Evolutionary conservation across 2,113 vertebrate genomes (phyloP), one percentile per base, ranked within the genome.

Genomic region (Otolemur garnettii): DNA sequence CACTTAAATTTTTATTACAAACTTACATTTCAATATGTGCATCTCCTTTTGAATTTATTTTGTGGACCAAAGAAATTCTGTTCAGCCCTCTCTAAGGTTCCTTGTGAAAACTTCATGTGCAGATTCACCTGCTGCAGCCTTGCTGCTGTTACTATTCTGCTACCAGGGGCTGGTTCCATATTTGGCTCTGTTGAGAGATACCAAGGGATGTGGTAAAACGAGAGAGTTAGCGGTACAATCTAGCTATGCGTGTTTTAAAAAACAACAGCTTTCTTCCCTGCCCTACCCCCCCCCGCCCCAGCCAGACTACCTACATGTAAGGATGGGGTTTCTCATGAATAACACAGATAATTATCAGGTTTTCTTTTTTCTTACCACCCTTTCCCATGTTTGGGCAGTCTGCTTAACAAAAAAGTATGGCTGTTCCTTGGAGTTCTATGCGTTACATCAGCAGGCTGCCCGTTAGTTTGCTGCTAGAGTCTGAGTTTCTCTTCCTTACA

Each of bases 101-200:
- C 62, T 24, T 7, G 18, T 13, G 22, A 66, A 75, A 68, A 0
- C 26, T 14, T 55, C 11, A 0, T 1, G 15, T 8, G 45, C n/a
- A 19, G 8, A 6, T 6, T 2, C 42, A 42, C 60, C 7, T 0
- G 15, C 57, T 12, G 42, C 1, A 10, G 79, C 4, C 4, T 14
- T 6, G 0, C 9, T 5, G 38, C 90, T 0, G 14, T 0, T 28
- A 1, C 68, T 1, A 0, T 6, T 24, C 13, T 11, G 13, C 87
- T 7, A 22, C 59, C 69, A 17, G n/a, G 74, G 30, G 42, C 60
- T n/a, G 22, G 19, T n/a, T 79, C 79, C 18, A 2, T 75, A 24
- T 86, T 87, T 89, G 91, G 85, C 57, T 90, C 17, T 87, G 79
- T 91, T 53, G 22, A 21, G 42, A 78, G 22, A 78, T 1, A 1